Conservation (phyloP, 1,140 invertebrate genomes). For the Ladona fulva region DNA sequence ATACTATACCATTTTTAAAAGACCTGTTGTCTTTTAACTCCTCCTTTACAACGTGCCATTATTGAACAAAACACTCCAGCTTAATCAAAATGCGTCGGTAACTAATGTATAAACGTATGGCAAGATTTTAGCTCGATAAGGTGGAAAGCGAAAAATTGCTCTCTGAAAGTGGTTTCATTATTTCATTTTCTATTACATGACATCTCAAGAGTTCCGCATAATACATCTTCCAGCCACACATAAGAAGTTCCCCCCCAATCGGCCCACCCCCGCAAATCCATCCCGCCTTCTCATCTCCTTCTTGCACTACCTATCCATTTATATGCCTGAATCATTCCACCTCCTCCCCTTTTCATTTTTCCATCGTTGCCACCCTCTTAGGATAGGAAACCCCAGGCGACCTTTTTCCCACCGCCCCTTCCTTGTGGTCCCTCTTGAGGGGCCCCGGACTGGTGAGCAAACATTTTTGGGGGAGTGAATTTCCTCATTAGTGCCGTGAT, state of each 20-base stretch:
- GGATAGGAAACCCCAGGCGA: not conserved
- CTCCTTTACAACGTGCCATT: no score
- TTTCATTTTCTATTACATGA: not conserved
- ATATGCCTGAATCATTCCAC: not conserved
- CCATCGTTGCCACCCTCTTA: not conserved
- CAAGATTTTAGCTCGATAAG: no score
- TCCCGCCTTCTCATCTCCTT: not conserved
- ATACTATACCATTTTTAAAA: no score
- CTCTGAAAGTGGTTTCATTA: not conserved
- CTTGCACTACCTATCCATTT: not conserved
- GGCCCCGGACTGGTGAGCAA: not conserved
- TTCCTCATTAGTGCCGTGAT: not conserved
- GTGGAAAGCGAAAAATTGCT: no score
- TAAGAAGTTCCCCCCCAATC: not conserved
- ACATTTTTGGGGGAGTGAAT: slow-evolving; percentile 1
- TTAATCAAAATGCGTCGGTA: no score
- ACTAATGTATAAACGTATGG: no score
- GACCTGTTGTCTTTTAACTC: no score
- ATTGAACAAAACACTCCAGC: no score
- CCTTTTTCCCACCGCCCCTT: not conserved
- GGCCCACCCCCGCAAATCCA: not conserved
- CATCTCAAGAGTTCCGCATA: not conserved
- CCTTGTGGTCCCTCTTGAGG: not conserved
- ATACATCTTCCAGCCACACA: not conserved
- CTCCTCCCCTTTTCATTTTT: not conserved